These are phyloP conservation scores for Pseudonaja textilis DNA, from an alignment of 2,113 vertebrate species.

Conservation along the genomic window DNA sequence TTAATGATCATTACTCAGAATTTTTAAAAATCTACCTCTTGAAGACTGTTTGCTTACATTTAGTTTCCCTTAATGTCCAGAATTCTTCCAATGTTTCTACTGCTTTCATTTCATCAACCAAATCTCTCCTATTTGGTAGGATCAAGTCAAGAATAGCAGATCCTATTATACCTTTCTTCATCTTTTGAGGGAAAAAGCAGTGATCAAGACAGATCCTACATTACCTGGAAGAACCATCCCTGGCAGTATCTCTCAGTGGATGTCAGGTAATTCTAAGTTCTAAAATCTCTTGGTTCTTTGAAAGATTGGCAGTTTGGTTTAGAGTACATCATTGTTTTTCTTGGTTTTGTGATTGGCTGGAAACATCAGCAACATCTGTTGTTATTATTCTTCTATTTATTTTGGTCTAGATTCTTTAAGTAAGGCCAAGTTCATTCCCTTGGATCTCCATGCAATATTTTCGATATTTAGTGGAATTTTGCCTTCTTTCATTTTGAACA, in stretches of 20 bases:
- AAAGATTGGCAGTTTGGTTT: background rate
- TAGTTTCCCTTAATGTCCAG: background rate
- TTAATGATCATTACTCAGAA: background rate
- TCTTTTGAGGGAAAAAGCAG: background rate
- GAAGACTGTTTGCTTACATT: background rate
- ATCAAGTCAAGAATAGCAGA: background rate
- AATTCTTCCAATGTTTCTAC: background rate
- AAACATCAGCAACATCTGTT: background rate
- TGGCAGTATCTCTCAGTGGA: background rate
- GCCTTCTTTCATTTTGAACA: background rate
- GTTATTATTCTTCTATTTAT: background rate
- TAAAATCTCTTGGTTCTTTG: background rate
- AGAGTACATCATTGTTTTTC: background rate
- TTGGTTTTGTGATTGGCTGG: background rate
- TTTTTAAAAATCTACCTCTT: background rate
- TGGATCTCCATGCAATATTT: background rate
- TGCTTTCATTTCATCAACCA: background rate
- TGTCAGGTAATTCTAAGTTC: background rate
- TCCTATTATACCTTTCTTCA: background rate
- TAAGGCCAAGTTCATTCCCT: background rate
- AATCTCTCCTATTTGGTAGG: background rate
- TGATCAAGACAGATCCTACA: background rate
- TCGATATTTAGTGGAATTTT: background rate
- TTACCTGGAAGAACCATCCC: background rate
- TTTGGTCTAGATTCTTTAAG: background rate